These are phyloP conservation scores for Drosophila lutescens DNA, from an alignment of 2,888 invertebrate genomes.

Conservation along the genomic window DNA sequence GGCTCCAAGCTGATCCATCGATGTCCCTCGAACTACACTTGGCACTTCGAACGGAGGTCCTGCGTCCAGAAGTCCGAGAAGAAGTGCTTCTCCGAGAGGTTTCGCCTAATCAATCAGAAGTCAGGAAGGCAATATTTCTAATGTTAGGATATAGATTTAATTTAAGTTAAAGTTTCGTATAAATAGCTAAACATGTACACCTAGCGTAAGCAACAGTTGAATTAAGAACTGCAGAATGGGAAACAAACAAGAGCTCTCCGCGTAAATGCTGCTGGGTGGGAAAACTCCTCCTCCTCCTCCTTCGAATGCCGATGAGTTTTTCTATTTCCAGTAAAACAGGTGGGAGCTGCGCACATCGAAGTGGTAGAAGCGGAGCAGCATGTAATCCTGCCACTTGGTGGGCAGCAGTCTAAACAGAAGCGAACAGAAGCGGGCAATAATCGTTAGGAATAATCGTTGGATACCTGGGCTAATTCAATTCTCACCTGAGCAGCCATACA, in stretches of 20 bases:
- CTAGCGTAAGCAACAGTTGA: slow-evolving; percentile 38
- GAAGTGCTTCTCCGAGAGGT: slow-evolving; percentile 56
- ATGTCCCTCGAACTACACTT: slow-evolving; percentile 72
- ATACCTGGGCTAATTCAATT: slow-evolving; percentile 24
- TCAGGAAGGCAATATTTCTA: neutral
- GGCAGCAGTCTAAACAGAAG: slow-evolving; percentile 73
- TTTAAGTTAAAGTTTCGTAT: slow-evolving; percentile 43
- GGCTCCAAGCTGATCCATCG: slow-evolving; percentile 75
- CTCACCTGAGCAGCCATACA: slow-evolving; percentile 82
- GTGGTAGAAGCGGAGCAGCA: slow-evolving; percentile 80
- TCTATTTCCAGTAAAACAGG: slow-evolving; percentile 82
- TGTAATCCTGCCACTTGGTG: slow-evolving; percentile 83
- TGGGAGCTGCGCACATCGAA: slow-evolving; percentile 82
- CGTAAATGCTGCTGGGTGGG: slow-evolving; percentile 29
- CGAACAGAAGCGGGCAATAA: slow-evolving; percentile 1
- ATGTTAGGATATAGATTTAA: slow-evolving; percentile 35
- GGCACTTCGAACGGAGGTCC: slow-evolving; percentile 66
- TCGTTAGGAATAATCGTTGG: slow-evolving; percentile 3
- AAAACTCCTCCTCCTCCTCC: neutral
- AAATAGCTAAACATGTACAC: slow-evolving; percentile 45
- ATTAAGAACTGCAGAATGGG: slow-evolving; percentile 31
- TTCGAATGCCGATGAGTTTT: neutral
- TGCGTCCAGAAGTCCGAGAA: slow-evolving; percentile 59
- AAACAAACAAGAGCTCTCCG: slow-evolving; percentile 20
- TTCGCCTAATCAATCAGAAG: neutral